These are phyloP conservation scores for Arion vulgaris DNA, from an alignment of 1,140 invertebrate species.

Conservation along the genomic window DNA sequence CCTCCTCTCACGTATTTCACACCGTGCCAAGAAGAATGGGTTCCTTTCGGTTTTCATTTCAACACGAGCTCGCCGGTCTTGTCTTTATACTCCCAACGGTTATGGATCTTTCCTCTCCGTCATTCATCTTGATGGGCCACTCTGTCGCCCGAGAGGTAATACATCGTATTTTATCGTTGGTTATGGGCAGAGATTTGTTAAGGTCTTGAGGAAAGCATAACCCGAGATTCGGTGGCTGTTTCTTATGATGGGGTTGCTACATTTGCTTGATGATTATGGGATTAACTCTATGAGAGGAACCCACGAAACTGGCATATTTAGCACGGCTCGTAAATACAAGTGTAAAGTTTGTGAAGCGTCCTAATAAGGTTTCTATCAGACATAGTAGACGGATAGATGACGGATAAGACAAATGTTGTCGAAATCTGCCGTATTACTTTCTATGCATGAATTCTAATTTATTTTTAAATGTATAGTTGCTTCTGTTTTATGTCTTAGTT, in stretches of 20 bases:
- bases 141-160: not conserved
- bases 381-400: not conserved
- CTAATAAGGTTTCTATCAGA: not conserved
- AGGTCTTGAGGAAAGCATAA: slow-evolving; percentile 18
- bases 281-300: slow-evolving; percentile 3
- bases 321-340: not conserved
- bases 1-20: not conserved
- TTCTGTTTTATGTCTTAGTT: too few species aligned
- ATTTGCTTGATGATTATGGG: slow-evolving; percentile 4
- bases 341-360: not conserved
- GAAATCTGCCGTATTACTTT: not conserved
- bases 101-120: slow-evolving; percentile 10
- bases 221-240: not conserved
- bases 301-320: not conserved
- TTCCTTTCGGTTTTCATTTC: slow-evolving; percentile 14
- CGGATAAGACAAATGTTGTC: not conserved
- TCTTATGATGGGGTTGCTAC: slow-evolving; percentile 6
- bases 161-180: slow-evolving; percentile 2
- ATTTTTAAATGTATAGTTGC: too few species aligned
- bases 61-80: not conserved
- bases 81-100: slow-evolving; percentile 10
- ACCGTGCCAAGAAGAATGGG: not conserved
- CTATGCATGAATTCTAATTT: too few species aligned
- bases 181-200: slow-evolving; percentile 1
- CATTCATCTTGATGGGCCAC: slow-evolving; percentile 16